Conservation (phyloP, 1,140 invertebrate species). For the Drosophila paulistorum region DNA sequence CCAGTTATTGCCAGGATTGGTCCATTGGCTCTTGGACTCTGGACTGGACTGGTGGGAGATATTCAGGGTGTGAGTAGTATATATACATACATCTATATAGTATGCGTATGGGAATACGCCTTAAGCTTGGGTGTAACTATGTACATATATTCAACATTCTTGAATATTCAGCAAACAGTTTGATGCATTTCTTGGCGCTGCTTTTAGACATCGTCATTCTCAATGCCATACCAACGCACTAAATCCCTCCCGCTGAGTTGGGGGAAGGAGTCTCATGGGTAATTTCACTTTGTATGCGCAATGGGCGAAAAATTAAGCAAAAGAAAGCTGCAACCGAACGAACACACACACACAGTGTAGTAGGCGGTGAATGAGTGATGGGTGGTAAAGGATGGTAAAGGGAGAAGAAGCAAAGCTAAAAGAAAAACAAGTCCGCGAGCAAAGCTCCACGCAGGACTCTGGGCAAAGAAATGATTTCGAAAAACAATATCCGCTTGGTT, state of each 20-base stretch:
- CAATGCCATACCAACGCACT: not conserved
- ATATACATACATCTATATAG: too few relatives aligned
- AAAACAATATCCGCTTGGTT: conserved; percentile 67
- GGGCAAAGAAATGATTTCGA: conserved; percentile 61
- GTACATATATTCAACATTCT: conserved; percentile 22
- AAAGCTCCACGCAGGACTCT: conserved; percentile 17
- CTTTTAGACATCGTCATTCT: conserved; percentile 1
- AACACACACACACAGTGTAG: not conserved
- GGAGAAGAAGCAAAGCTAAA: conserved; percentile 4
- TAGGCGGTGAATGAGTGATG: not conserved
- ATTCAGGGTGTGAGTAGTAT: not conserved
- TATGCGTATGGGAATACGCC: not conserved
- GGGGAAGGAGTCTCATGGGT: conserved; percentile 44
- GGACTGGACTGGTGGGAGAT: not conserved
- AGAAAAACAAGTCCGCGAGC: conserved; percentile 22
- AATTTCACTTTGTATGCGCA: conserved; percentile 67
- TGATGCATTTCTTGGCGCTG: conserved; percentile 46
- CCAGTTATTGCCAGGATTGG: not conserved
- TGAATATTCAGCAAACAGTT: conserved; percentile 51
- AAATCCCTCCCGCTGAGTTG: not conserved
- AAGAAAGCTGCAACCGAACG: conserved; percentile 35
- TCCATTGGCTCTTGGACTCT: not conserved
- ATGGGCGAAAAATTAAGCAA: conserved; percentile 62
- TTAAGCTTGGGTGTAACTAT: conserved; percentile 3
- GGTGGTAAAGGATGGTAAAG: not conserved